Evolutionary conservation across 35 echinoderm and acorn worm genomes (phyloP).

Genomic region (Eucidaris tribuloides): DNA sequence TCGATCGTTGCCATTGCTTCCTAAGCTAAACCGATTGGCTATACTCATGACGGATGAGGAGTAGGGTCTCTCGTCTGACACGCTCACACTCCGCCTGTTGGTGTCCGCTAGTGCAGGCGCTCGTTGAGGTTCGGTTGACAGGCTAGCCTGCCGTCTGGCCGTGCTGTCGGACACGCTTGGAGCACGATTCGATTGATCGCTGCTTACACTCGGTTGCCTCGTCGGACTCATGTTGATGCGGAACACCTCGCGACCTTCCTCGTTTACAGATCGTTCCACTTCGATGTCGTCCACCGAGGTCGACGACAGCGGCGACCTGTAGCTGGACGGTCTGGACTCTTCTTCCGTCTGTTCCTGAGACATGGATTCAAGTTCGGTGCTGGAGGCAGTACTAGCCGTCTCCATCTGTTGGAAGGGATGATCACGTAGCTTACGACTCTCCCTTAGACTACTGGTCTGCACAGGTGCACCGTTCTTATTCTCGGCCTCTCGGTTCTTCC

Average conservation of each 20-base stretch:
- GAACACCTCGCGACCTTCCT: constrained; percentile 57
- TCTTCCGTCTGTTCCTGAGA: constrained; percentile 4
- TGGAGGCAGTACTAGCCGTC: neutral
- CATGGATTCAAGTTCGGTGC: neutral
- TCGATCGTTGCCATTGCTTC: constrained; percentile 27
- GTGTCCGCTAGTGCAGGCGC: neutral
- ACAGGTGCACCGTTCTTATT: neutral
- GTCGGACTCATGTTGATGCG: constrained; percentile 50
- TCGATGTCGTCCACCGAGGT: constrained; percentile 14
- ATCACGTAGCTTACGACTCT: constrained; percentile 20
- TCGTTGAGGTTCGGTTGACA: neutral
- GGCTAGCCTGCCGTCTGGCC: neutral
- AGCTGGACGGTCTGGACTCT: constrained; percentile 13
- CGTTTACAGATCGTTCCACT: constrained; percentile 38
- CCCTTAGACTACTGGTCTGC: constrained; percentile 2
- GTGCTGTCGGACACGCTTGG: neutral
- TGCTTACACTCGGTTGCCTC: constrained; percentile 14
- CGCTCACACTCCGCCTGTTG: constrained; percentile 9
- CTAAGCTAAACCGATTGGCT: neutral
- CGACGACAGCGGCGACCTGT: neutral
- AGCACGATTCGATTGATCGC: neutral
- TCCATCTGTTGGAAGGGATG: neutral
- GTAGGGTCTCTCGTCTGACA: constrained; percentile 3
- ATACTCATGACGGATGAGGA: neutral
- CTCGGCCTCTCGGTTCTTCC: neutral